phyloP scores from a whole-genome alignment of 2,888 invertebrate species.

The Oscheius sp. region DNA sequence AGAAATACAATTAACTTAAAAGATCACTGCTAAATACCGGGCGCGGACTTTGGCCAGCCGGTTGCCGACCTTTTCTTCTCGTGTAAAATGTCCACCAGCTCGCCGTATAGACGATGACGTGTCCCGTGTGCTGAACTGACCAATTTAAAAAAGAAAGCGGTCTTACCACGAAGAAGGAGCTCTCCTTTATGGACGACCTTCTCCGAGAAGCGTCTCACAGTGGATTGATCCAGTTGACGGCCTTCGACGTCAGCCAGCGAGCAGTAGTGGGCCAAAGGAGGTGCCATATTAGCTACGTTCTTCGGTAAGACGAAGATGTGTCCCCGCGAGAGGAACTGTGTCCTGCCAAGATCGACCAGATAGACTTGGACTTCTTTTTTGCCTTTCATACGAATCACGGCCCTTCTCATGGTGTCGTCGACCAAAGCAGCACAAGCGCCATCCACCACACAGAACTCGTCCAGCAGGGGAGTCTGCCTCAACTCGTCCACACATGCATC shows the following conservation, averaged over 20 bases:
- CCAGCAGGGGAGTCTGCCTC: neutral
- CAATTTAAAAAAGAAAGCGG: neutral
- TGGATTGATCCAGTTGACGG: constrained; percentile 11
- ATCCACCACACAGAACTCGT: constrained; percentile 23
- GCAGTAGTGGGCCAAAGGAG: constrained; percentile 36
- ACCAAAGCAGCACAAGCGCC: constrained; percentile 20
- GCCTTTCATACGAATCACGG: constrained; percentile 30
- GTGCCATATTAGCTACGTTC: constrained; percentile 34
- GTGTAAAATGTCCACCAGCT: constrained; percentile 20
- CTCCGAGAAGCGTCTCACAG: constrained; percentile 12
- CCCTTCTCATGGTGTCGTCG: constrained; percentile 9
- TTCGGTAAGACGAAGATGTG: constrained; percentile 20
- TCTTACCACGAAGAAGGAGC: constrained; percentile 14
- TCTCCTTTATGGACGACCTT: constrained; percentile 16
- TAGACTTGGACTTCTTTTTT: constrained; percentile 31
- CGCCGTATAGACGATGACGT: constrained; percentile 10
- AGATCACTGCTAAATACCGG: neutral
- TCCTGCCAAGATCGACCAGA: constrained; percentile 30
- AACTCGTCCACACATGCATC: constrained; percentile 26
- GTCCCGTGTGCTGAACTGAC: constrained; percentile 12
- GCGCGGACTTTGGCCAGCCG: neutral
- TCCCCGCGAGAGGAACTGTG: constrained; percentile 24
- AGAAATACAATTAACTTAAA: neutral
- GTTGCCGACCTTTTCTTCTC: constrained; percentile 2
- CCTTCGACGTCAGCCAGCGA: constrained; percentile 12